Percentiles rank a stretch among this genome's conserved stretches.
Evolutionary conservation across 2,888 invertebrate genomes (phyloP).

Genomic region (Andricus quercusramuli): DNA sequence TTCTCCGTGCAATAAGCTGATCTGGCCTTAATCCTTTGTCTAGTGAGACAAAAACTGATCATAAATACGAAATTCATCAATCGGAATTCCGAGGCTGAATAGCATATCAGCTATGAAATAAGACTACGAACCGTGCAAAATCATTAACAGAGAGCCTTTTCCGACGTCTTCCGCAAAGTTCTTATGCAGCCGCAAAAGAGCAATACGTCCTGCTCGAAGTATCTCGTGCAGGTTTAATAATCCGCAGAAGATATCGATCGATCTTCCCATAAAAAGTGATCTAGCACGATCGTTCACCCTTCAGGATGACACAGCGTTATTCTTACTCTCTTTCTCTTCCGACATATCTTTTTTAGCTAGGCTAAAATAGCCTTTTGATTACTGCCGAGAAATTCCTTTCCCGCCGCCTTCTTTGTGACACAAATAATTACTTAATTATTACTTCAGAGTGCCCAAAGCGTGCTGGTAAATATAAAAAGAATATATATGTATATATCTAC

Average conservation of each 20-base stretch:
- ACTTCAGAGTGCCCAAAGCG: background rate
- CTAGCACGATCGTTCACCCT: constrained; percentile 45
- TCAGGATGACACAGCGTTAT: constrained; percentile 48
- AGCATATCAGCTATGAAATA: background rate
- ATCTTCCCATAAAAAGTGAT: constrained; percentile 48
- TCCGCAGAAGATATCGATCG: constrained; percentile 45
- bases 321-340: constrained; percentile 45
- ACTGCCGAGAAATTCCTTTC: background rate
- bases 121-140: constrained; percentile 15
- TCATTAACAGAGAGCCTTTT: background rate
- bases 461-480: background rate
- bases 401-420: background rate
- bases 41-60: background rate
- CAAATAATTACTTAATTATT: background rate
- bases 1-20: background rate
- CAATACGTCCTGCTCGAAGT: constrained; percentile 40
- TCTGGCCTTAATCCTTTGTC: background rate
- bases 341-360: constrained; percentile 23
- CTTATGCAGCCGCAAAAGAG: constrained; percentile 44
- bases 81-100: background rate
- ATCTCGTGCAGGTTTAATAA: constrained; percentile 45
- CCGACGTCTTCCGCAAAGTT: constrained; percentile 43
- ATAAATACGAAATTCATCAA: background rate
- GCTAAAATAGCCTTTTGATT: constrained; percentile 1
- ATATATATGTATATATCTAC: background rate